Conservation (phyloP, 1,140 invertebrate genomes). For the Teleogryllus occipitalis region DNA sequence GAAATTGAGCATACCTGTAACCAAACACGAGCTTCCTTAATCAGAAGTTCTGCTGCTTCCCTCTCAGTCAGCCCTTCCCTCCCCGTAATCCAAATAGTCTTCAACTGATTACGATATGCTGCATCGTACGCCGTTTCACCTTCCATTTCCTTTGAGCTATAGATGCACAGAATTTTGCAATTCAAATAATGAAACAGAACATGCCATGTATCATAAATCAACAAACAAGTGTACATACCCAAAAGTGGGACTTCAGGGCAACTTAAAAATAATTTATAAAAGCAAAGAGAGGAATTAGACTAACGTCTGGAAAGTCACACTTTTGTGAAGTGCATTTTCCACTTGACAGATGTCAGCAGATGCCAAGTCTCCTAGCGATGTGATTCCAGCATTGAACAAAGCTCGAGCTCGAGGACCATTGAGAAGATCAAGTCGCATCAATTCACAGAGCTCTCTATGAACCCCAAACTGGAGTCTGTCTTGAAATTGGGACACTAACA, state of each 20-base stretch:
- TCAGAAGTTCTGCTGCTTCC: slow-evolving; percentile 71
- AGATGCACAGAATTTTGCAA: not conserved
- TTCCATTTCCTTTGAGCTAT: slow-evolving; percentile 50
- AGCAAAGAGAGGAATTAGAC: not conserved
- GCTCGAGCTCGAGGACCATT: slow-evolving; percentile 78
- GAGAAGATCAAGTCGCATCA: slow-evolving; percentile 76
- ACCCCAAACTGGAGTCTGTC: slow-evolving; percentile 90
- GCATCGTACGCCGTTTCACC: slow-evolving; percentile 60
- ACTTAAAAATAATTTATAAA: not conserved
- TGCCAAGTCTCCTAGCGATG: slow-evolving; percentile 68
- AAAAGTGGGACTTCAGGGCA: not conserved
- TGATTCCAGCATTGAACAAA: slow-evolving; percentile 77
- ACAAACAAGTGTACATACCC: not conserved
- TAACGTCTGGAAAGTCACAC: slow-evolving; percentile 72
- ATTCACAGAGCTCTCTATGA: slow-evolving; percentile 81
- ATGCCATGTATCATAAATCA: not conserved
- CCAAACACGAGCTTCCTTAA: slow-evolving; percentile 68
- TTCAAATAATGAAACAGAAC: not conserved
- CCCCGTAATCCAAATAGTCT: slow-evolving; percentile 74
- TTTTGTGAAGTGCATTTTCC: slow-evolving; percentile 67
- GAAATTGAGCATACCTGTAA: slow-evolving; percentile 38
- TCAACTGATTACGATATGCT: slow-evolving; percentile 54
- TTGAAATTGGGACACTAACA: slow-evolving; percentile 88
- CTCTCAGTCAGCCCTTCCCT: slow-evolving; percentile 68
- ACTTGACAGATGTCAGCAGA: slow-evolving; percentile 56